These are phyloP conservation scores for Hipposideros larvatus DNA, from an alignment of 2,797 vertebrate genomes.

Conservation along the genomic window DNA sequence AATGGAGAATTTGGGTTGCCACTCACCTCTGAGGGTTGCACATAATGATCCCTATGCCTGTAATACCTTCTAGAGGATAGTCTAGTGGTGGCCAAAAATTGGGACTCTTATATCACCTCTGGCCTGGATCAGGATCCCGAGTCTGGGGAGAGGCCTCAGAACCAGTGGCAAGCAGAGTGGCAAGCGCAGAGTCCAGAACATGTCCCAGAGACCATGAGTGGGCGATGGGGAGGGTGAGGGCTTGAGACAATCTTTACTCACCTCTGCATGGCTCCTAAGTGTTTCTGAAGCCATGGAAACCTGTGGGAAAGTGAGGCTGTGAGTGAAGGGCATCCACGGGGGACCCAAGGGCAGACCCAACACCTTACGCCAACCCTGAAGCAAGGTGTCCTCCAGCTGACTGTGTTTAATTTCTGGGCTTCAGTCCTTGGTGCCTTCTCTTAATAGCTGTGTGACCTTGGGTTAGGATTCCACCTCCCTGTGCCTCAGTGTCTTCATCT, in stretches of 20 bases:
- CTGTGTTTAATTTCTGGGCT: background rate
- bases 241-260: background rate
- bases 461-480: background rate
- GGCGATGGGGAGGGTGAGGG: background rate
- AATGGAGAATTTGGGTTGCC: background rate
- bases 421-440: background rate
- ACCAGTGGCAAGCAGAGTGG: background rate
- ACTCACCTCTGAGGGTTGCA: background rate
- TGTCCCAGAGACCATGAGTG: background rate
- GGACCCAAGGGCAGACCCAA: background rate
- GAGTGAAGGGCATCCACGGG: background rate
- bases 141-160: background rate
- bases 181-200: background rate
- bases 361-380: background rate
- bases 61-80: background rate
- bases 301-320: slow-evolving; percentile 19
- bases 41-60: background rate
- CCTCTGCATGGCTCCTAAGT: background rate
- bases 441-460: background rate
- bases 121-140: background rate
- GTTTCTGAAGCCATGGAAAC: slow-evolving; percentile 33
- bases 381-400: background rate
- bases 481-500: background rate
- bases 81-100: background rate
- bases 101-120: background rate